Base-by-base conservation (phyloP, 2,888 invertebrate species). In the Polietes domitor region DNA sequence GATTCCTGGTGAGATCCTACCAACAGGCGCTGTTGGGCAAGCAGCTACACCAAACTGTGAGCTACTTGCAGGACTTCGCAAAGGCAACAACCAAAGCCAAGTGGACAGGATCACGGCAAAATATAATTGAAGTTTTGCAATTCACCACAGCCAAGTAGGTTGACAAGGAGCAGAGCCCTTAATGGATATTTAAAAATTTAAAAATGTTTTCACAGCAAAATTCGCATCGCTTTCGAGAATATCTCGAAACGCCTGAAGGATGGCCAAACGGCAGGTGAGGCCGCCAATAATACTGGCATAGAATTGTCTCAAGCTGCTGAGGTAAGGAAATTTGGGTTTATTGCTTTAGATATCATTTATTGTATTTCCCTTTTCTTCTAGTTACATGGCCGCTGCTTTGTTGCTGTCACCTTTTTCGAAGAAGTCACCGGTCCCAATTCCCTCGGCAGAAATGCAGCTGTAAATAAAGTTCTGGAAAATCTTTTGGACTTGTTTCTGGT, bases 201-300 rank as follows among this genome's bases (percentile, higher is more conserved):
- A 58, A 37, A 37, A 37, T 37, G n/a, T 50, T 75, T 83, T 77
- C 79, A 74, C 90, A 96, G 96, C 70, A 96, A 96, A 93, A 94
- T 96, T 84, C 94, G 94, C 21, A 87, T 94, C 61, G 95, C 96
- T 37, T 95, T 95, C 74, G 93, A 94, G 0, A 95, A 95, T 87
- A 94, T 97, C 80, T 94, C 96, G 82, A 93, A 93, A 50, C 93
- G 96, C n/a, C 93, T 95, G 78, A 93, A 93, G 73, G 92, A 90
- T 26, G 97, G 97, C 1, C 88, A 94, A 15, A 94, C 94, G 19
- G 94, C 94, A 53, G 96, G 97, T 88, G 96, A 96, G 89, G 98
- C 98, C 0, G 97, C 97, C 95, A 98, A 98, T 91, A 93, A 95
- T 90, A 95, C 96, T 0, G 97, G 97, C 0, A 96, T 98, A 47